Evolutionary conservation across 2,888 invertebrate genomes (phyloP).

Genomic region (Chrysolina haemoptera): DNA sequence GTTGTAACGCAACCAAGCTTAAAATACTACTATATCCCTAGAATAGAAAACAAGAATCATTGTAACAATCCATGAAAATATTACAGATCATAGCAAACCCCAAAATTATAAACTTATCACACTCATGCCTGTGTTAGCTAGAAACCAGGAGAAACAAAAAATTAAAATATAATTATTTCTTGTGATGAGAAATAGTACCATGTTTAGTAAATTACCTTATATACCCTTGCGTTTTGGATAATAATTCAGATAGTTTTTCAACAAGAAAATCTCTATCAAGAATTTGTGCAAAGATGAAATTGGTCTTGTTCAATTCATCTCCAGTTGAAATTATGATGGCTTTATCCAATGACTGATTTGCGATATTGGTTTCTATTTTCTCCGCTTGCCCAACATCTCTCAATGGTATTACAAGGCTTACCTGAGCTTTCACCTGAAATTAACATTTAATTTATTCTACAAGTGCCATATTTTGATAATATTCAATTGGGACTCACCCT

Average conservation of each 20-base stretch:
- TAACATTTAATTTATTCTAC: slow-evolving; percentile 9
- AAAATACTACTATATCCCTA: too few relatives aligned
- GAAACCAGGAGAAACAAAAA: too few relatives aligned
- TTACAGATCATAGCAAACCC: too few relatives aligned
- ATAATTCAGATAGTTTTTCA: slow-evolving; percentile 89
- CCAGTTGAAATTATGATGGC: slow-evolving; percentile 88
- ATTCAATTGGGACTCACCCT: slow-evolving; percentile 75
- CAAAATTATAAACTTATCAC: too few relatives aligned
- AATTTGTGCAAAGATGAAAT: slow-evolving; percentile 91
- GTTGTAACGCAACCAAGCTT: too few relatives aligned
- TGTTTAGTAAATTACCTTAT: slow-evolving; percentile 47
- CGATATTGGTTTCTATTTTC: slow-evolving; percentile 80
- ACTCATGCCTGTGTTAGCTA: too few relatives aligned
- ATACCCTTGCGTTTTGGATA: slow-evolving; percentile 75
- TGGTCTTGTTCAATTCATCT: slow-evolving; percentile 82
- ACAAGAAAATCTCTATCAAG: slow-evolving; percentile 90
- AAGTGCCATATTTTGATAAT: slow-evolving; percentile 29
- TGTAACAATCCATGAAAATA: too few relatives aligned
- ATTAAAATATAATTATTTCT: too few relatives aligned
- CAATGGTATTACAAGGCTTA: slow-evolving; percentile 91
- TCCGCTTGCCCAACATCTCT: slow-evolving; percentile 86
- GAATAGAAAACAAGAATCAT: too few relatives aligned
- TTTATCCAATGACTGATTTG: slow-evolving; percentile 75
- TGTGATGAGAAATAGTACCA: too few relatives aligned
- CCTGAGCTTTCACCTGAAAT: slow-evolving; percentile 81